These are phyloP conservation scores for human DNA, from an alignment of 2,113 vertebrate species.

Conservation along the genomic window GRCh38 chr9:13564001-13564500, in stretches of 20 bases:
- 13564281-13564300: not conserved
- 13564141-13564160: not conserved
- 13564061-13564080: too few species aligned
- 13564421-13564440: not conserved
- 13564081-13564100: too few species aligned
- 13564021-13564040: too few species aligned
- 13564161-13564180: not conserved
- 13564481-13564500: not conserved
- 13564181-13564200: not conserved
- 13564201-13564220: not conserved
- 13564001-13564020: too few species aligned
- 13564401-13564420: not conserved
- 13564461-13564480: not conserved
- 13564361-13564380: not conserved
- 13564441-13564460: not conserved
- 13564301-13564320: not conserved
- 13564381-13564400: not conserved
- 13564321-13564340: not conserved
- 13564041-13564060: too few species aligned
- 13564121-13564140: too few species aligned
- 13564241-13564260: not conserved
- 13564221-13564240: not conserved
- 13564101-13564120: too few species aligned
- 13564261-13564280: not conserved
- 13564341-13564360: not conserved